These are phyloP conservation scores for Drymonia ruficornis DNA, from an alignment of 2,888 invertebrate genomes.

Conservation along the genomic window DNA sequence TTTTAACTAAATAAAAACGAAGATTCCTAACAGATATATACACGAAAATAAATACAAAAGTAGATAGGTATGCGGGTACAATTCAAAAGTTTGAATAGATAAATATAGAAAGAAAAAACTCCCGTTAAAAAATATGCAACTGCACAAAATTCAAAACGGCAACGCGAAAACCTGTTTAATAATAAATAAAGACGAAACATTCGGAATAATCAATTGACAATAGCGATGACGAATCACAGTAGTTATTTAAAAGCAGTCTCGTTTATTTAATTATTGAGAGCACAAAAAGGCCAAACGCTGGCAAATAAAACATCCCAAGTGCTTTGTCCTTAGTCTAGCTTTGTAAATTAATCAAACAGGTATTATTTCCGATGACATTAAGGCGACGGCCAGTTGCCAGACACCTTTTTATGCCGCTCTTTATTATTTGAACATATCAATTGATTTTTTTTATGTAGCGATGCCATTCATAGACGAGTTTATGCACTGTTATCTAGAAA, in stretches of 20 bases:
- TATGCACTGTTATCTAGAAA: neutral
- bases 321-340: conserved; percentile 11
- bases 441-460: conserved; percentile 2
- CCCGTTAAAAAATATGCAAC: too few relatives aligned
- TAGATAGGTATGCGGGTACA: too few relatives aligned
- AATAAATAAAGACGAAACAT: neutral
- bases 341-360: conserved; percentile 29
- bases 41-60: too few relatives aligned
- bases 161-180: neutral
- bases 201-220: conserved; percentile 6
- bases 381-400: conserved; percentile 21
- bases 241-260: conserved; percentile 2
- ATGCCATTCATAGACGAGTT: conserved; percentile 1
- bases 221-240: conserved; percentile 1
- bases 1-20: too few relatives aligned
- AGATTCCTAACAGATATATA: too few relatives aligned
- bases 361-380: conserved; percentile 33
- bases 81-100: neutral
- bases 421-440: conserved; percentile 4
- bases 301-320: conserved; percentile 1
- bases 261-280: conserved; percentile 3
- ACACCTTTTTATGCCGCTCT: conserved; percentile 23
- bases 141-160: neutral
- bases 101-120: neutral
- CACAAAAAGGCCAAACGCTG: neutral